Conservation (phyloP, 2,888 invertebrate species). For the Cyrtodaria siliqua region DNA sequence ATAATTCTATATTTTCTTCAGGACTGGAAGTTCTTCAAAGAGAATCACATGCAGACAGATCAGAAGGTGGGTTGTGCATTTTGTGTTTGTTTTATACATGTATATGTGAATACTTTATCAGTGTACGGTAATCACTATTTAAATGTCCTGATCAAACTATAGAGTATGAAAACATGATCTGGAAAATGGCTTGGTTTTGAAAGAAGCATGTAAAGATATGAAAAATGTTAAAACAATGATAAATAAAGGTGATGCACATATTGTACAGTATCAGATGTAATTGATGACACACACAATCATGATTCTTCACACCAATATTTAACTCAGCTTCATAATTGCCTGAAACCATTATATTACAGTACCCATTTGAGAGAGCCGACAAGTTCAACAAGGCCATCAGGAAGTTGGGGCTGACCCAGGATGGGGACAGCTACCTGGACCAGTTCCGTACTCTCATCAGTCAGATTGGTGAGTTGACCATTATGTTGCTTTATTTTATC, state of each 20-base stretch:
- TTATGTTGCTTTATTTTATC: no score
- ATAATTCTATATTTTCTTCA: slow-evolving; percentile 65
- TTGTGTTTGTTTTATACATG: no score
- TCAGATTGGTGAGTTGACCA: slow-evolving; percentile 95
- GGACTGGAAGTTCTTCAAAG: slow-evolving; percentile 94
- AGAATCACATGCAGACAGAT: slow-evolving; percentile 89
- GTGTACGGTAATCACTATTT: no score
- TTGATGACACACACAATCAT: no score
- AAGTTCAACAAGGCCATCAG: slow-evolving; percentile 96
- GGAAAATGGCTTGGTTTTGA: no score
- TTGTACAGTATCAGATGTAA: no score
- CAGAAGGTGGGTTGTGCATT: slow-evolving; percentile 88
- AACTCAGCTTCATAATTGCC: neutral
- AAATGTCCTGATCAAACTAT: no score
- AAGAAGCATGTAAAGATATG: no score
- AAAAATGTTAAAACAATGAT: no score
- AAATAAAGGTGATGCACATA: no score
- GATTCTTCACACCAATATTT: neutral
- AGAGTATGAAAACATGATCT: no score
- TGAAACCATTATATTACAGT: slow-evolving; percentile 78
- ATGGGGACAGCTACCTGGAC: slow-evolving; percentile 96
- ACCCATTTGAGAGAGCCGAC: slow-evolving; percentile 95
- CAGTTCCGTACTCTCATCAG: slow-evolving; percentile 96
- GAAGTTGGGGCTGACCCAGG: slow-evolving; percentile 92
- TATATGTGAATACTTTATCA: no score